Evolutionary conservation across 1,140 invertebrate genomes (phyloP), one percentile per base, ranked within the genome.

Genomic region (Brachionus sp.): DNA sequence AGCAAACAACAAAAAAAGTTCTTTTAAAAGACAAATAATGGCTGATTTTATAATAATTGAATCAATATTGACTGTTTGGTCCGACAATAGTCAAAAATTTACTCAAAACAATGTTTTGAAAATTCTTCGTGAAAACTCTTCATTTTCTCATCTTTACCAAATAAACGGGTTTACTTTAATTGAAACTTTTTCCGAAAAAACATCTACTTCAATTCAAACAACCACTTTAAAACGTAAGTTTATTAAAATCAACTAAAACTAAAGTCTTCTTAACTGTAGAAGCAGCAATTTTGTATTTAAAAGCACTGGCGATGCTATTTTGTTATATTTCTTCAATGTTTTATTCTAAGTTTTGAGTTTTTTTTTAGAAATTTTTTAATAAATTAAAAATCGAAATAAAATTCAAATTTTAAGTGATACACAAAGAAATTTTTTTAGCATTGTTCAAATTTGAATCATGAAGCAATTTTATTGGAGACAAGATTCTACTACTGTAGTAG

Each of bases 201-300:
- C 70, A 29, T 46, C 70, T 23, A 25, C 39, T 46, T 75, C 19
- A 25, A 75, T 75, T 75, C 19, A 23, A 50, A 75, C 70, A 13
- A 46, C 70, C 12, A 75, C 70, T 12, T 25, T 75, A 23, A 75
- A 25, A 13, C 70, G 70, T 75, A 75, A 75, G 7, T n/a, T n/a
- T n/a, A n/a, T n/a, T n/a, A n/a, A n/a, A n/a, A n/a, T n/a, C n/a
- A n/a, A n/a, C n/a, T n/a, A n/a, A n/a, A n/a, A n/a, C n/a, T n/a
- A n/a, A n/a, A n/a, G n/a, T n/a, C n/a, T n/a, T n/a, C n/a, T n/a
- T n/a, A n/a, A n/a, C n/a, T n/a, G n/a, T n/a, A n/a, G n/a, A n/a
- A n/a, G n/a, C n/a, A n/a, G n/a, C n/a, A n/a, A n/a, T n/a, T n/a
- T n/a, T n/a, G n/a, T n/a, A n/a, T n/a, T n/a, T n/a, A n/a, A n/a